Evolutionary conservation across 2,888 invertebrate genomes (phyloP).

Genomic region (Melanostoma mellinum): DNA sequence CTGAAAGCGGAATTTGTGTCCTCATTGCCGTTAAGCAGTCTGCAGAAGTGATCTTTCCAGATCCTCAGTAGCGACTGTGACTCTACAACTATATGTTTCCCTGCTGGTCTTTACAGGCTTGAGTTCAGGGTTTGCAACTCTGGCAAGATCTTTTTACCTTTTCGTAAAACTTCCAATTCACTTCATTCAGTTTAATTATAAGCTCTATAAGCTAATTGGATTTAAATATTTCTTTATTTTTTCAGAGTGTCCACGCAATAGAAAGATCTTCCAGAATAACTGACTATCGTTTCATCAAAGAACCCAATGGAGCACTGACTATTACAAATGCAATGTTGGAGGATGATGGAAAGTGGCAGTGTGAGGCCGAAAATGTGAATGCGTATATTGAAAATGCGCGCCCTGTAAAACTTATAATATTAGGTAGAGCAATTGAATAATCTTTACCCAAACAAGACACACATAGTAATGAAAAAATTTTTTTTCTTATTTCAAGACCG

Average conservation of each 20-base stretch:
- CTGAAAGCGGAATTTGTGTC: no score
- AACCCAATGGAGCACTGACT: slow-evolving; percentile 81
- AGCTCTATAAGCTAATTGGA: no score
- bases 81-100: no score
- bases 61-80: no score
- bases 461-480: background rate
- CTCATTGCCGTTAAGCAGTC: no score
- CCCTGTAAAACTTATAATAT: slow-evolving; percentile 86
- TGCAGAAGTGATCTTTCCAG: no score
- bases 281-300: slow-evolving; percentile 82
- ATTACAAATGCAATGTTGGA: slow-evolving; percentile 83
- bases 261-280: slow-evolving; percentile 81
- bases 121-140: no score
- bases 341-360: slow-evolving; percentile 89
- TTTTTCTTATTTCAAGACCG: slow-evolving; percentile 84
- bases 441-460: background rate
- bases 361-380: slow-evolving; percentile 86
- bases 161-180: no score
- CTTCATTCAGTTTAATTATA: no score
- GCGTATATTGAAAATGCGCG: slow-evolving; percentile 86
- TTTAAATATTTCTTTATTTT: background rate
- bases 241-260: slow-evolving; percentile 81
- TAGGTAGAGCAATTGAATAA: slow-evolving; percentile 82
- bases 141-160: no score
- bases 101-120: no score